These are phyloP conservation scores for Lethrus apterus DNA, from an alignment of 1,140 invertebrate genomes.

Conservation along the genomic window DNA sequence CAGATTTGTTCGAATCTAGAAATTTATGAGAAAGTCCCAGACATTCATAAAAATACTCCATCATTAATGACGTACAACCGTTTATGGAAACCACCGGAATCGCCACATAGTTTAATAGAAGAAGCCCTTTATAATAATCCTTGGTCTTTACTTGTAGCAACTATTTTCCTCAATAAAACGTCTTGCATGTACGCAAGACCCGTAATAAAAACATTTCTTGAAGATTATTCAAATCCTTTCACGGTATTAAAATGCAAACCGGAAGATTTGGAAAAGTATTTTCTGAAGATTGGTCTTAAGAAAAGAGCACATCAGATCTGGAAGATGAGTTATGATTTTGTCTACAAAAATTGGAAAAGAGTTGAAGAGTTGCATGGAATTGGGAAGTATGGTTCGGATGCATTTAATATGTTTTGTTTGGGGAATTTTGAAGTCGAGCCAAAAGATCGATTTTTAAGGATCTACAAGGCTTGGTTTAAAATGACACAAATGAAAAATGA, in stretches of 20 bases:
- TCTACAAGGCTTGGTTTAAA: constrained; percentile 51
- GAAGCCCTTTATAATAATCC: constrained; percentile 47
- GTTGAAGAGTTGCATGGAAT: constrained; percentile 48
- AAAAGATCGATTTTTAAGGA: constrained; percentile 46
- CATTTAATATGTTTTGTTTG: constrained; percentile 48
- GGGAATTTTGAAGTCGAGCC: constrained; percentile 48
- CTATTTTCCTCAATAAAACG: constrained; percentile 50
- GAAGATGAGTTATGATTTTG: constrained; percentile 47
- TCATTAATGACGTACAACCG: too few relatives aligned
- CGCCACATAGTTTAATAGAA: constrained; percentile 48
- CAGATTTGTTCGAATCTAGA: too few relatives aligned
- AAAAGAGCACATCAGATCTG: constrained; percentile 47
- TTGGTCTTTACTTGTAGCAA: constrained; percentile 48
- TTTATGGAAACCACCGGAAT: constrained; percentile 37
- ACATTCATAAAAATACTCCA: too few relatives aligned
- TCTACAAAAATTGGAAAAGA: constrained; percentile 47
- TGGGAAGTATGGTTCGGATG: constrained; percentile 50
- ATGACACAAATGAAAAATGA: too few relatives aligned
- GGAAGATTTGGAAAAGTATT: constrained; percentile 42
- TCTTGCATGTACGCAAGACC: constrained; percentile 43
- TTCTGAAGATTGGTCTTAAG: constrained; percentile 44
- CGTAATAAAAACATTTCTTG: constrained; percentile 44
- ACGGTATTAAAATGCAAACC: constrained; percentile 41
- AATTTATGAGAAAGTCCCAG: too few relatives aligned
- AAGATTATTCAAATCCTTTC: constrained; percentile 44